A percentile compares a stretch with the other conserved stretches of the same genome.
These are phyloP conservation scores for Mechanitis mazaeus DNA, from an alignment of 2,888 invertebrate species.

Conservation along the genomic window DNA sequence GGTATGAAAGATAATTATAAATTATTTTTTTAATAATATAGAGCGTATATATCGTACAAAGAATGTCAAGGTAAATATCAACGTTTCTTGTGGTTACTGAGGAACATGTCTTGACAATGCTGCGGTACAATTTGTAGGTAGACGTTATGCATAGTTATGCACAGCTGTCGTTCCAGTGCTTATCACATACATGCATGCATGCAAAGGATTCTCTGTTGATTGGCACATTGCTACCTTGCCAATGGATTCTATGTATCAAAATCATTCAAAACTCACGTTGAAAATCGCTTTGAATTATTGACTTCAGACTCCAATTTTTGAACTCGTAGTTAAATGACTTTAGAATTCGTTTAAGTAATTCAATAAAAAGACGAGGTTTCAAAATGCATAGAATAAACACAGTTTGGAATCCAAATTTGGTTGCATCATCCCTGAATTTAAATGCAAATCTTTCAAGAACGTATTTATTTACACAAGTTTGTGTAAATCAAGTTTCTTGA, in stretches of 20 bases:
- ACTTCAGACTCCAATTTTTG: no score
- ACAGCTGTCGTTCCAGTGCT: slow-evolving; percentile 3
- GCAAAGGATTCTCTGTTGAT: neutral
- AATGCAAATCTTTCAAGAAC: no score
- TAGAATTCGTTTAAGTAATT: no score
- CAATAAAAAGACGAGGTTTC: no score
- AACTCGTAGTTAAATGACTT: no score
- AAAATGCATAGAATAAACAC: no score
- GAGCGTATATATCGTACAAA: neutral
- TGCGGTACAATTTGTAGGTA: neutral
- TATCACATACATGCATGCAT: slow-evolving; percentile 5
- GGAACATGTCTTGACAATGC: neutral
- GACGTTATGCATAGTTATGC: slow-evolving; percentile 1
- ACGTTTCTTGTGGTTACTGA: neutral
- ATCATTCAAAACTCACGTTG: neutral
- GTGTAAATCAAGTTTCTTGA: no score
- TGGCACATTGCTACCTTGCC: neutral
- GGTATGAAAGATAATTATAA: no score
- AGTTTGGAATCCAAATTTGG: no score
- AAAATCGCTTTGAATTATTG: no score
- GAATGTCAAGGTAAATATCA: neutral
- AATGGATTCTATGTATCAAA: neutral
- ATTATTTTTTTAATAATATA: neutral
- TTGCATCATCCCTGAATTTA: no score
- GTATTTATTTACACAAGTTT: no score